Percentiles rank a stretch among this genome's conserved stretches.
Evolutionary conservation across 1,140 invertebrate species (phyloP).

Genomic region (Drosophila albomicans): DNA sequence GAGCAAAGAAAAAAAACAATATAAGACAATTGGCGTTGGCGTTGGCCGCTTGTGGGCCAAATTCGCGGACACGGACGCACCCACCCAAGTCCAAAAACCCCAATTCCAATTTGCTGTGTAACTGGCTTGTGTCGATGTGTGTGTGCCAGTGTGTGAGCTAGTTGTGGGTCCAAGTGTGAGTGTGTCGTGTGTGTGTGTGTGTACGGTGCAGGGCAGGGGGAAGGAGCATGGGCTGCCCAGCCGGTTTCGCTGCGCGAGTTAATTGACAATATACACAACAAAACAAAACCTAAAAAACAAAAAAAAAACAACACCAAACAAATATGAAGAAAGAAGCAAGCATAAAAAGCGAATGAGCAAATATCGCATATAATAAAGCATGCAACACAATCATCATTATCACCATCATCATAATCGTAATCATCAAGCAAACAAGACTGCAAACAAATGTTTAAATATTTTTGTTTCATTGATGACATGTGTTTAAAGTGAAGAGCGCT

Average conservation of each 20-base stretch:
- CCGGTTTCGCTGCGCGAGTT: constrained; percentile 63
- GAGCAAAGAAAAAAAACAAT: constrained; percentile 42
- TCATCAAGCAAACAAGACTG: constrained; percentile 16
- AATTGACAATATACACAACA: constrained; percentile 71
- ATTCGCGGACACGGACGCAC: constrained; percentile 70
- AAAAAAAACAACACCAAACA: neutral
- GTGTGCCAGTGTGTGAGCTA: constrained; percentile 18
- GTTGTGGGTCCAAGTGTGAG: neutral
- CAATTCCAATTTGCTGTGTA: constrained; percentile 40
- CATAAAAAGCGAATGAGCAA: constrained; percentile 49
- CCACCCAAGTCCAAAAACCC: constrained; percentile 62
- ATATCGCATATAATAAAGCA: constrained; percentile 47
- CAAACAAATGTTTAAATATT: constrained; percentile 47
- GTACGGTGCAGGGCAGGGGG: constrained; percentile 50
- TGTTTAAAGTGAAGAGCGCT: constrained; percentile 13
- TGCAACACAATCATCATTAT: constrained; percentile 17
- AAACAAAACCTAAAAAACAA: constrained; percentile 42
- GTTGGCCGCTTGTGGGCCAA: constrained; percentile 50
- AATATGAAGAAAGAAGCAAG: constrained; percentile 24
- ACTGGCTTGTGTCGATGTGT: constrained; percentile 5
- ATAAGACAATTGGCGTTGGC: constrained; percentile 40
- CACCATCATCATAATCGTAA: too few species aligned
- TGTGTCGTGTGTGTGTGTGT: neutral
- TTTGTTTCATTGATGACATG: neutral
- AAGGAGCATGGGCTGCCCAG: constrained; percentile 57